Percentiles rank a stretch among this genome's conserved stretches.
phyloP scores from a whole-genome alignment of 2,888 invertebrate species.

The Punctoribates punctum region DNA sequence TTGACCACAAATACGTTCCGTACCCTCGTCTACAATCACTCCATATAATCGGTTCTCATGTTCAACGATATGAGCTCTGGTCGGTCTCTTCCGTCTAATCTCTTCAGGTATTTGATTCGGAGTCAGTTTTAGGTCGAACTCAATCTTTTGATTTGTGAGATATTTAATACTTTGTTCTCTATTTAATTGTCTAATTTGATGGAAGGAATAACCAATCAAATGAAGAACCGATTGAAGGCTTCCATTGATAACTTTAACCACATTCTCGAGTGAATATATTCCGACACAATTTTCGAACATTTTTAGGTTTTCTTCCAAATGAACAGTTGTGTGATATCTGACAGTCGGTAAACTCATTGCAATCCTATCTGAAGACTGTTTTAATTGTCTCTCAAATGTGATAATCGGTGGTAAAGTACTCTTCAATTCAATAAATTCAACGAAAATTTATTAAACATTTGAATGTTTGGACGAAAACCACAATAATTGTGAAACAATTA shows the following conservation, averaged over 20 bases:
- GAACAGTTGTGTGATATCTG: constrained; percentile 14
- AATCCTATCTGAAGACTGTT: too few relatives aligned
- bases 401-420: too few relatives aligned
- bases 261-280: background rate
- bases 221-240: background rate
- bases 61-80: constrained; percentile 20
- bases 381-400: too few relatives aligned
- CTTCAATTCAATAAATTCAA: too few relatives aligned
- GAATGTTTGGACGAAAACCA: too few relatives aligned
- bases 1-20: constrained; percentile 17
- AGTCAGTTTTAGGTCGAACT: background rate
- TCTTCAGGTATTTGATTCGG: background rate
- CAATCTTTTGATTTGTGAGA: background rate
- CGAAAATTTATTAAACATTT: too few relatives aligned
- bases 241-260: constrained; percentile 14
- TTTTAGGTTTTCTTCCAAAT: background rate
- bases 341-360: background rate
- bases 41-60: constrained; percentile 10
- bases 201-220: constrained; percentile 7
- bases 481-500: too few relatives aligned
- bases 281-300: background rate
- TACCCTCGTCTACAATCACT: constrained; percentile 2
- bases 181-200: constrained; percentile 6
- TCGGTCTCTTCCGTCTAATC: background rate
- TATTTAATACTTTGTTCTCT: background rate